Conservation (phyloP, 2,888 invertebrate species). For the Calameuta idolon region DNA sequence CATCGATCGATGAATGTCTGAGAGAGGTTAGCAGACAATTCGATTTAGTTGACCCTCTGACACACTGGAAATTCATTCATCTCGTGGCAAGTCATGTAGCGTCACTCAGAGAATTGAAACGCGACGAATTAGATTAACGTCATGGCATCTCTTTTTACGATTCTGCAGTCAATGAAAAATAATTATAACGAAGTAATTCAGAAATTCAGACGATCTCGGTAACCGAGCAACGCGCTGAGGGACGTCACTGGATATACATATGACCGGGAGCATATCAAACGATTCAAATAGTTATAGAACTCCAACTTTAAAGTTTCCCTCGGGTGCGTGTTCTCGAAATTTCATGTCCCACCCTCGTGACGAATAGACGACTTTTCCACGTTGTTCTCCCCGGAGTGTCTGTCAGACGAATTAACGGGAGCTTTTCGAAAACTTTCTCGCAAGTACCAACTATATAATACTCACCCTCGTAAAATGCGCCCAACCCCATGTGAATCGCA, state of each 20-base stretch:
- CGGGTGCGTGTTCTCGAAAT: not conserved
- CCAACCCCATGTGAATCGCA: not conserved
- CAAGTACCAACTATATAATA: not conserved
- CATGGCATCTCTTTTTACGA: slow-evolving; percentile 30
- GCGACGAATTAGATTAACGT: slow-evolving; percentile 38
- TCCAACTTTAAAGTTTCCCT: not conserved
- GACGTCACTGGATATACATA: slow-evolving; percentile 1
- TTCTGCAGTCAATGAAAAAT: not conserved
- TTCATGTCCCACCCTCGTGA: not conserved
- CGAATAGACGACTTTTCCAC: not conserved
- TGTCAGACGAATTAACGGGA: not conserved
- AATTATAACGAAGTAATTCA: not conserved
- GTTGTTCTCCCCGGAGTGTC: not conserved
- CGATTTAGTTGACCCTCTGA: slow-evolving; percentile 16
- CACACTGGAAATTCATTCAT: not conserved
- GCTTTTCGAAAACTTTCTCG: not conserved
- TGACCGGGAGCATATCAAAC: not conserved
- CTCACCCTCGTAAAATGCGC: not conserved
- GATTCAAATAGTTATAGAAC: not conserved
- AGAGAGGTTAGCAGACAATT: slow-evolving; percentile 18
- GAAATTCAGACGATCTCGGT: not conserved
- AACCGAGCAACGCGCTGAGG: not conserved
- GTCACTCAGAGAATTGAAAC: slow-evolving; percentile 33
- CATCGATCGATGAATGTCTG: slow-evolving; percentile 14
- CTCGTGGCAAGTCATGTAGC: slow-evolving; percentile 6